These are phyloP conservation scores for Psittacula echo DNA, from an alignment of 2,797 vertebrate genomes.

Conservation along the genomic window DNA sequence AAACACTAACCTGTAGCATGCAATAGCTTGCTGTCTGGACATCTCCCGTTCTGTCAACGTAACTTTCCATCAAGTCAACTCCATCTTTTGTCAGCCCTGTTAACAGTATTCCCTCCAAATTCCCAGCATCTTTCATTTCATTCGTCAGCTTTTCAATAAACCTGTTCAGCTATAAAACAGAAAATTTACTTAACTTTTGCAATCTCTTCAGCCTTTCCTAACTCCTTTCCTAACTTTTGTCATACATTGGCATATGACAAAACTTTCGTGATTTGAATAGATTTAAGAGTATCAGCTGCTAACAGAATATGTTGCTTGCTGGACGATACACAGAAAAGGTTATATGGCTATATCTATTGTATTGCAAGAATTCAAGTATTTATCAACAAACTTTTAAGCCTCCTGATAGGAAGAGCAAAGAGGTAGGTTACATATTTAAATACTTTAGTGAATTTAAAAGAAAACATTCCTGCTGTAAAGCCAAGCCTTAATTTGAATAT, in stretches of 20 bases:
- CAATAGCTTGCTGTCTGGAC: conserved; percentile 99
- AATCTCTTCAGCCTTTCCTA: not conserved
- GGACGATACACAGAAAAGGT: not conserved
- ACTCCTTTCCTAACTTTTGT: not conserved
- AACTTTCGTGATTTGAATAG: not conserved
- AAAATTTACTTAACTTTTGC: not conserved
- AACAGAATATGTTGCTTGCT: not conserved
- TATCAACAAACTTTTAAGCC: not conserved
- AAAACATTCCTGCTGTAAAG: not conserved
- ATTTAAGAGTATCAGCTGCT: not conserved
- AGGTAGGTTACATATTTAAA: not conserved
- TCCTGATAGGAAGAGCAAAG: not conserved
- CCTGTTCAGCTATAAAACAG: conserved; percentile 85
- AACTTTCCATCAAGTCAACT: conserved; percentile 97
- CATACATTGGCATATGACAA: not conserved
- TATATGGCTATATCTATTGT: not conserved
- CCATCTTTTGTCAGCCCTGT: conserved; percentile 98
- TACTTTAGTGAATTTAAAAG: not conserved
- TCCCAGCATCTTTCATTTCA: conserved; percentile 96
- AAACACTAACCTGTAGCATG: conserved; percentile 90
- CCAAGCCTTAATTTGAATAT: not conserved
- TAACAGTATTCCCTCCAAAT: conserved; percentile 95
- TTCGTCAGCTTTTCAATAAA: conserved; percentile 95
- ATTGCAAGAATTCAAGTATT: not conserved
- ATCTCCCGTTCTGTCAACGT: conserved; percentile 95